Evolutionary conservation across 2,888 invertebrate species (phyloP).

Genomic region (Autographa gamma): DNA sequence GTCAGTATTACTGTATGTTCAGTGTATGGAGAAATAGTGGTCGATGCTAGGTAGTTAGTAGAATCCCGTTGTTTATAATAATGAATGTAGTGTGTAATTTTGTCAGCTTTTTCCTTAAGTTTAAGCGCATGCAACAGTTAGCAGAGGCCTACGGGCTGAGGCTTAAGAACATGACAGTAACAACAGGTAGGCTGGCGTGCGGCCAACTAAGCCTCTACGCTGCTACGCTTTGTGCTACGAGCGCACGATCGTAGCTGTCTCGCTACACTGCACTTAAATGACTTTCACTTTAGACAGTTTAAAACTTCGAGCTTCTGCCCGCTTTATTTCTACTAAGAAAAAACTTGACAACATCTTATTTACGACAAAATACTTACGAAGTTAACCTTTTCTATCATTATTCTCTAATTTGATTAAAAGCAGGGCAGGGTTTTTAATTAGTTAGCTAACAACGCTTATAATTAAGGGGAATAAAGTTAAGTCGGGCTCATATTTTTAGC

Average conservation of each 20-base stretch:
- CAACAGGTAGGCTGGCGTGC: conserved; percentile 86
- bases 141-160: conserved; percentile 57
- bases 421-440: conserved; percentile 50
- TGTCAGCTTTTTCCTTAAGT: conserved; percentile 54
- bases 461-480: conserved; percentile 56
- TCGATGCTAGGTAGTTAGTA: conserved; percentile 29
- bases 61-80: conserved; percentile 36
- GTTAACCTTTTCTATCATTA: conserved; percentile 46
- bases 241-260: conserved; percentile 67
- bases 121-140: conserved; percentile 69
- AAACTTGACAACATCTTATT: conserved; percentile 25
- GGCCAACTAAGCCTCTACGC: conserved; percentile 76
- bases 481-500: conserved; percentile 49
- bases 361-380: conserved; percentile 37
- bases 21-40: conserved; percentile 14
- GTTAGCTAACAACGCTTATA: conserved; percentile 49
- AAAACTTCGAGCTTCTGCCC: conserved; percentile 44
- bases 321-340: conserved; percentile 47
- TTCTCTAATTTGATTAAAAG: conserved; percentile 53
- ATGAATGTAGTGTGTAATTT: conserved; percentile 46
- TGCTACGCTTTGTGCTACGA: conserved; percentile 73
- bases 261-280: conserved; percentile 67
- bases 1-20: conserved; percentile 26
- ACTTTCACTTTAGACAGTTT: conserved; percentile 66
- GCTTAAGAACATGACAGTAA: conserved; percentile 76